Base-by-base conservation (phyloP, 1,140 invertebrate genomes). In the Lasioglossum albipes region DNA sequence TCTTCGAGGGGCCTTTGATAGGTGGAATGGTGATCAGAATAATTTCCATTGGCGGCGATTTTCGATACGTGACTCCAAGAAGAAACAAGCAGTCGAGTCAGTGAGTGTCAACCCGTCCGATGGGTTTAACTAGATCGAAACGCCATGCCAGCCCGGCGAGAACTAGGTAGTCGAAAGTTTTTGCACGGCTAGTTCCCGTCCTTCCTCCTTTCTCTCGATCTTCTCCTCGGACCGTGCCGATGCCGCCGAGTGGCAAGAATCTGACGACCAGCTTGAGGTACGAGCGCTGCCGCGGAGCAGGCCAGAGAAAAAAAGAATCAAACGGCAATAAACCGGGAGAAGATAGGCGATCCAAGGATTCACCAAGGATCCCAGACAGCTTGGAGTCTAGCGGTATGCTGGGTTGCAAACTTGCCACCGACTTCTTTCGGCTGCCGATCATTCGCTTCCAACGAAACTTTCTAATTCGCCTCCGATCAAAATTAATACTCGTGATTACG, bases 331-430 rank as follows among this genome's bases (percentile, higher is more conserved):
- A 88, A 89, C 85, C 83, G 77, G 83, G 89, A 79, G 75, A 86
- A 89, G 88, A 88, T 82, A 87, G 89, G 81, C 87, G 87, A 88
- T 85, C 81, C 83, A 84, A 88, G 85, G 89, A 82, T 89, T 84
- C 86, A 82, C 88, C 89, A 87, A 88, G 84, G 87, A 84, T 86
- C 77, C 91, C 91, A 93, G 92, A 93, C 92, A 91, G 92, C 92
- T 93, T 93, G 91, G 92, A 93, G 92, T 92, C 92, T 90, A 87
- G 87, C 88, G 88, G 89, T 82, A 76, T 84, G 87, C 80, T 85
- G 52, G 36, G 69, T 71, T 64, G 77, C 83, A 77, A 82, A 68
- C 13, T 82, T 57, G 54, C 13, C 69, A 80, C 79, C 54, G 52
- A 57, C 78, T 84, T 68, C 68, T 79, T 79, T 75, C 78, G 52